A percentile compares a stretch with the other conserved stretches of the same genome.
phyloP scores from a whole-genome alignment of 1,140 invertebrate genomes.

The Psilanteris sp. region DNA sequence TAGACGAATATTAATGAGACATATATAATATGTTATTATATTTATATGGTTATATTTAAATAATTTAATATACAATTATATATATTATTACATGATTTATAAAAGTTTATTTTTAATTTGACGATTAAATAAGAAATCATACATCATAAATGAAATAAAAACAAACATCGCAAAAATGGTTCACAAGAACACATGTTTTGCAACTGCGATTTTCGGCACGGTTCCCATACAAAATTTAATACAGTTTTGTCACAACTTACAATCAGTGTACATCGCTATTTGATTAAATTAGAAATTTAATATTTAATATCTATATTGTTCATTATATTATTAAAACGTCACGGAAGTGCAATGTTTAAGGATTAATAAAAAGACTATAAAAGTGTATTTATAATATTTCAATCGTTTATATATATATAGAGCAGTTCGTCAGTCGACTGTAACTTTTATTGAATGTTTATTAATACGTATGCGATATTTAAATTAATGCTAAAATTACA shows the following conservation, averaged over 20 bases:
- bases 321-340: too few species aligned
- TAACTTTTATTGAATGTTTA: slow-evolving; percentile 4
- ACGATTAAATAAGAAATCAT: too few species aligned
- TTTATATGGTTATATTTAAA: too few species aligned
- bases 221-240: not conserved
- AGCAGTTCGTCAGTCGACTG: not conserved
- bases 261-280: too few species aligned
- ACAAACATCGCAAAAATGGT: too few species aligned
- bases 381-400: slow-evolving; percentile 1
- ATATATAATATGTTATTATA: too few species aligned
- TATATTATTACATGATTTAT: too few species aligned
- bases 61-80: too few species aligned
- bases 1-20: too few species aligned
- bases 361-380: slow-evolving; percentile 7
- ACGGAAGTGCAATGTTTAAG: slow-evolving; percentile 7
- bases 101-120: too few species aligned
- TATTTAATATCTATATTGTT: too few species aligned
- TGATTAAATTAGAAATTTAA: not conserved
- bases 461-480: not conserved
- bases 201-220: slow-evolving; percentile 13
- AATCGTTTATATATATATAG: slow-evolving; percentile 1
- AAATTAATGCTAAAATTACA: not conserved
- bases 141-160: too few species aligned
- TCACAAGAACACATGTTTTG: slow-evolving; percentile 13
- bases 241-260: slow-evolving; percentile 1